These are phyloP conservation scores for Aphrophora alni DNA, from an alignment of 2,888 invertebrate genomes.

Conservation along the genomic window DNA sequence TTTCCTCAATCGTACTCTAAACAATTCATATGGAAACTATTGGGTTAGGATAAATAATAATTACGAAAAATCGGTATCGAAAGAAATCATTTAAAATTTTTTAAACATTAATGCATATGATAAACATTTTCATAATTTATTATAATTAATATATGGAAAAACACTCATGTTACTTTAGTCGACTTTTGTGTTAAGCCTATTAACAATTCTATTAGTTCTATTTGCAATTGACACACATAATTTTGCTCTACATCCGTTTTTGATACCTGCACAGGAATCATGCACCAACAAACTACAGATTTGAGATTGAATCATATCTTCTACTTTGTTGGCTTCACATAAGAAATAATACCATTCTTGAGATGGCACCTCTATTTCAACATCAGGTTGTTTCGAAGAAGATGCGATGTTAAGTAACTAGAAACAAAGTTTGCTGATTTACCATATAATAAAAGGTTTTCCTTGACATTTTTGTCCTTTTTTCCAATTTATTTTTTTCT, in stretches of 20 bases:
- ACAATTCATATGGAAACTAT: too few species aligned
- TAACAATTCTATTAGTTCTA: neutral
- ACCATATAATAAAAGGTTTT: neutral
- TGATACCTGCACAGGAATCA: constrained; percentile 16
- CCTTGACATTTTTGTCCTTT: neutral
- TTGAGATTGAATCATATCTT: constrained; percentile 23
- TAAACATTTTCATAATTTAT: neutral
- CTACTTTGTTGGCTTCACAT: neutral
- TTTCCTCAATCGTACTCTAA: neutral
- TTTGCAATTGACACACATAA: neutral
- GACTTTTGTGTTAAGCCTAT: neutral
- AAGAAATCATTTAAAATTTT: neutral
- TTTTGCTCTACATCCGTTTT: neutral
- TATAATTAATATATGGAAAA: neutral
- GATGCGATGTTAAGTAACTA: neutral
- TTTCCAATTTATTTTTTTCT: neutral
- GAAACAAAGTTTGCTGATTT: neutral
- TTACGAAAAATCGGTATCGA: neutral
- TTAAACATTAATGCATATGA: neutral
- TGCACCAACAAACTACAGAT: neutral
- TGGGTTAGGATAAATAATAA: neutral
- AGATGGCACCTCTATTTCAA: too few species aligned
- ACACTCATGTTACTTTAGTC: neutral
- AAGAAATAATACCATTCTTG: constrained; percentile 9
- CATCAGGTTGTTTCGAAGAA: neutral